phyloP scores from a whole-genome alignment of 2,113 vertebrate genomes.

The Amazona vittata region DNA sequence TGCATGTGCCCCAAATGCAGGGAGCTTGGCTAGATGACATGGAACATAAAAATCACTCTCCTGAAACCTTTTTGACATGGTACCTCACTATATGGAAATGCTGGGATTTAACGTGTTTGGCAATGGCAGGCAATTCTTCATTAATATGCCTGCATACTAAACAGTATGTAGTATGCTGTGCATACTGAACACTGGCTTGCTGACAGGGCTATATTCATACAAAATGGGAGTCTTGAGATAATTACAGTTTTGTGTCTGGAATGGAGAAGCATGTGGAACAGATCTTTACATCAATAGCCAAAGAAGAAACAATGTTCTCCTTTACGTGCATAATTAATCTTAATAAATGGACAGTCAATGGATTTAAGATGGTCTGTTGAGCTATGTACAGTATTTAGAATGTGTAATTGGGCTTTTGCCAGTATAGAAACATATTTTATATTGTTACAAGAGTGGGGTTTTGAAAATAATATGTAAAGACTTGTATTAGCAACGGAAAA shows the following conservation, averaged over 20 bases:
- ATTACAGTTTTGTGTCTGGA: conserved; percentile 22
- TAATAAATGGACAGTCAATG: background rate
- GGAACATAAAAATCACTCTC: background rate
- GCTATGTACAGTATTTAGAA: background rate
- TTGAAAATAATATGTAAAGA: background rate
- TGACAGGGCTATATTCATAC: conserved; percentile 1
- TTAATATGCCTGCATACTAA: conserved; percentile 7
- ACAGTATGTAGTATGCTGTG: background rate
- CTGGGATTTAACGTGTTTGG: background rate
- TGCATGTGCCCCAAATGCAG: background rate
- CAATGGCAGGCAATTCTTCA: conserved; percentile 1
- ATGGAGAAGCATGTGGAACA: background rate
- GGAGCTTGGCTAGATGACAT: background rate
- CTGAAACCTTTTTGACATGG: background rate
- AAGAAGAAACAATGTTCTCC: background rate
- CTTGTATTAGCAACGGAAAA: background rate
- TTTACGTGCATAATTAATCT: background rate
- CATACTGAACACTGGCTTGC: conserved; percentile 11
- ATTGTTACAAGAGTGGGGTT: background rate
- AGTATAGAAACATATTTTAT: background rate
- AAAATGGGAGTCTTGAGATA: background rate
- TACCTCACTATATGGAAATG: background rate
- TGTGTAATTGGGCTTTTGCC: background rate
- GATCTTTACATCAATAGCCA: background rate
- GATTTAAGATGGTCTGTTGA: background rate